A percentile compares a stretch with the other conserved stretches of the same genome.
phyloP scores from a whole-genome alignment of 2,797 vertebrate genomes.

The Heliangelus exortis region DNA sequence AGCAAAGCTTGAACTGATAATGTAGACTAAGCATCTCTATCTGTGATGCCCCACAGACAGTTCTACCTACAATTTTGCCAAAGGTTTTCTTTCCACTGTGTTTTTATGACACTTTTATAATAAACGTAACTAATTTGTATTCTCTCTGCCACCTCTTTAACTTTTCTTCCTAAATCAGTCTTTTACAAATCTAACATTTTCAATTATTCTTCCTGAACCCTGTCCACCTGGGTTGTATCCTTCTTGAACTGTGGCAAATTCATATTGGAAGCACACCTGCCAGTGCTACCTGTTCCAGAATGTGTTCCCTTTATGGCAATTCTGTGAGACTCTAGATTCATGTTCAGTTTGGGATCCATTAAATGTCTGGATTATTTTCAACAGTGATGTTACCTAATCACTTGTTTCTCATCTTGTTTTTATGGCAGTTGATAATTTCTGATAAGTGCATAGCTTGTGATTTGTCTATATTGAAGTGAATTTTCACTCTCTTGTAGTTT shows the following conservation, averaged over 20 bases:
- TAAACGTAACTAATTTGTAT: background rate
- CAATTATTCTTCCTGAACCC: background rate
- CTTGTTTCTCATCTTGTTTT: slow-evolving; percentile 3
- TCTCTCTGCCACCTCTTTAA: background rate
- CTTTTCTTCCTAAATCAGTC: background rate
- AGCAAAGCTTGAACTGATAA: background rate
- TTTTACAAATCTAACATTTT: background rate
- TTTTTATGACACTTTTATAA: background rate
- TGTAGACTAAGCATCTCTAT: background rate
- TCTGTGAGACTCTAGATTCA: background rate
- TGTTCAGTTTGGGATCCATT: background rate
- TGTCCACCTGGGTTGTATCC: background rate
- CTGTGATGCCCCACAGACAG: accelerated
- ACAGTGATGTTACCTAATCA: background rate
- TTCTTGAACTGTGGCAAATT: background rate
- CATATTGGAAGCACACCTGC: background rate
- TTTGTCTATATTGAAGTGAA: background rate
- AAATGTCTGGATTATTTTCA: background rate
- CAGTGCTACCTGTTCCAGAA: background rate
- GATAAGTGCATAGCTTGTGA: background rate
- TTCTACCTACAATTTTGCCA: background rate
- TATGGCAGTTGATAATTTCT: slow-evolving; percentile 18
- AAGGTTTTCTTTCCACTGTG: background rate
- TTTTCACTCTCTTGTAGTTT: background rate
- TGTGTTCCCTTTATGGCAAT: background rate